These are phyloP conservation scores for Lasioglossum lativentre DNA, from an alignment of 2,888 invertebrate genomes.

Conservation along the genomic window DNA sequence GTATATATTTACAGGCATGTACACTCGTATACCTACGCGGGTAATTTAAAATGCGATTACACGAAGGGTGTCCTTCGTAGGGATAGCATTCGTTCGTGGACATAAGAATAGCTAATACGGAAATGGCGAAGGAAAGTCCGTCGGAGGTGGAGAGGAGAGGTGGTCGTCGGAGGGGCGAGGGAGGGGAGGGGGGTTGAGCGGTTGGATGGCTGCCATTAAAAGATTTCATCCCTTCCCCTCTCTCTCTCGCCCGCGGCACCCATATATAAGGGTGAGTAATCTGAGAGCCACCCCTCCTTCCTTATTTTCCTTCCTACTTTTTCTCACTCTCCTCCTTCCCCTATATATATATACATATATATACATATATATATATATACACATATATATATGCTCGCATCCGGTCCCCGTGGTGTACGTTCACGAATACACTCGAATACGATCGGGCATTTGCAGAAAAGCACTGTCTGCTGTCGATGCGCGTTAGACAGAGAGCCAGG, in stretches of 20 bases:
- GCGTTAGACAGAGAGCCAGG: conserved; percentile 28
- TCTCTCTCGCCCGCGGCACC: conserved; percentile 75
- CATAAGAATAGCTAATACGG: conserved; percentile 83
- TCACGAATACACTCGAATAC: conserved; percentile 54
- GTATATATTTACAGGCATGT: conserved; percentile 36
- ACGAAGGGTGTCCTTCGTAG: conserved; percentile 76
- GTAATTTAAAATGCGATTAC: conserved; percentile 82
- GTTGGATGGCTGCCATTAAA: conserved; percentile 83
- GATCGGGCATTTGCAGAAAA: conserved; percentile 35
- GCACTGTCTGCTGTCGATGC: conserved; percentile 19
- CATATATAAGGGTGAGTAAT: conserved; percentile 83
- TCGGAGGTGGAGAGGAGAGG: conserved; percentile 55
- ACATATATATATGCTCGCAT: conserved; percentile 41
- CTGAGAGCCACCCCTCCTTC: conserved; percentile 74
- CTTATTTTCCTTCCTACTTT: conserved; percentile 73
- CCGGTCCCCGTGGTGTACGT: conserved; percentile 48
- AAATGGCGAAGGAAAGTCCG: conserved; percentile 67
- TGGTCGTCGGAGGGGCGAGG: conserved; percentile 58
- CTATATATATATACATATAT: neutral
- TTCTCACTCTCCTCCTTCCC: conserved; percentile 63
- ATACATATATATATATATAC: neutral
- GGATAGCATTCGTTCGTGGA: conserved; percentile 78
- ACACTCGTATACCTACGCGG: conserved; percentile 66
- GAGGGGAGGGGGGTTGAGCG: conserved; percentile 60
- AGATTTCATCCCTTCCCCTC: conserved; percentile 79